Base-by-base conservation (phyloP, 1,140 invertebrate genomes). In the Leptinotarsa undecemlineata region DNA sequence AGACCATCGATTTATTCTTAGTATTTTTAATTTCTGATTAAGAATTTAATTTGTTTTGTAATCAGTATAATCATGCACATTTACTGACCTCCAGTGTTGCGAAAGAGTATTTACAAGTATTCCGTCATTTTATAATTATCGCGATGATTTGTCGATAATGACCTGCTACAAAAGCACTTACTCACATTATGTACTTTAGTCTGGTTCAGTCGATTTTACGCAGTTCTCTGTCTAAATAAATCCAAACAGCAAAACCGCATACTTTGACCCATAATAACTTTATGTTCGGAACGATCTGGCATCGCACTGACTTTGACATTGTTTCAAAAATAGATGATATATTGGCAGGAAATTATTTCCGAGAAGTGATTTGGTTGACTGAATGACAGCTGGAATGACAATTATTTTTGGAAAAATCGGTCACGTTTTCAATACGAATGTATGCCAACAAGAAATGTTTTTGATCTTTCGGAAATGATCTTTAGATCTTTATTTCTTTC, bases 231-330 rank as follows among this genome's bases (percentile, higher is more conserved):
- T 14, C 15, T 57, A 57, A 57, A 57, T 14, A 57, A 42, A 57
- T 4, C 51, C 3, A 4, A 13, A 57, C 8, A 42, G 33, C 33
- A 42, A 42, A 19, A 57, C 51, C 51, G 51, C 51, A 57, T 57
- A 57, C 51, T 57, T 57, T n/a, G 51, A 57, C 51, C 51, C 2
- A 19, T 19, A 17, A 57, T 57, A 57, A 57, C 51, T 15, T 57
- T 57, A 19, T 57, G 8, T 57, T 57, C 2, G 17, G 6, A 57
- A 57, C 51, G 15, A 57, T 57, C 51, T 57, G 51, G 51, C 51
- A 17, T n/a, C n/a, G n/a, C 51, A 57, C 6, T 57, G 51, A 57
- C 51, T 57, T 57, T 57, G 51, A 57, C 51, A 57, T 57, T 57
- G 51, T 19, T 15, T 57, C 51, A 57, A 57, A 57, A 57, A 57